A percentile compares a stretch with the other conserved stretches of the same genome.
Conservation (phyloP, 2,888 invertebrate species). For the Thysanoteuthis rhombus region DNA sequence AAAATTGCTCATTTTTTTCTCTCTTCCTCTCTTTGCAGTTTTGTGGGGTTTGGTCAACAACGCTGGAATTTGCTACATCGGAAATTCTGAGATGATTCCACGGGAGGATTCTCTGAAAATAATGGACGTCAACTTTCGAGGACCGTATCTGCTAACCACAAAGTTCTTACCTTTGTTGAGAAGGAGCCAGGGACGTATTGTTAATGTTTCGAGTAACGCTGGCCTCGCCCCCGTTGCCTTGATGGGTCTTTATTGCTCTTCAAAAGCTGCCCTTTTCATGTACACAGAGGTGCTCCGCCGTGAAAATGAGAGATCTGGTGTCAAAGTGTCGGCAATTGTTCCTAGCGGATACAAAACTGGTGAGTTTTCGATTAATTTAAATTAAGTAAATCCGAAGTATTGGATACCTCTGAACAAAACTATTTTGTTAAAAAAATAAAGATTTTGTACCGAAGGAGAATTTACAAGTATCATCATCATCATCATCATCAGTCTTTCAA, state of each 20-base stretch:
- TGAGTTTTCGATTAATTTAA: slow-evolving; percentile 33
- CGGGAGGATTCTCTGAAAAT: slow-evolving; percentile 50
- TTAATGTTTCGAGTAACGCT: slow-evolving; percentile 58
- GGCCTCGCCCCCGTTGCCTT: slow-evolving; percentile 55
- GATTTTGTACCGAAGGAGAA: no score
- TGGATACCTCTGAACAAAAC: no score
- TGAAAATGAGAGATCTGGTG: slow-evolving; percentile 54
- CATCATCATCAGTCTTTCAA: no score
- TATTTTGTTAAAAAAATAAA: no score
- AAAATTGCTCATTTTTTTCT: not conserved
- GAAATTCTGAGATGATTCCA: slow-evolving; percentile 57
- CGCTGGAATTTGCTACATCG: slow-evolving; percentile 57
- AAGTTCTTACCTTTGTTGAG: slow-evolving; percentile 57
- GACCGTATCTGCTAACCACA: slow-evolving; percentile 52
- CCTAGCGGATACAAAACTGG: slow-evolving; percentile 62
- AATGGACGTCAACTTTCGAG: slow-evolving; percentile 56
- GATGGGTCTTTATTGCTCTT: slow-evolving; percentile 56
- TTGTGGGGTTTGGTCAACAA: slow-evolving; percentile 62
- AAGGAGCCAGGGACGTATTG: slow-evolving; percentile 51
- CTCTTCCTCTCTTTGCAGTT: slow-evolving; percentile 37
- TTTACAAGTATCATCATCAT: no score
- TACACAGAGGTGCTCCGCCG: slow-evolving; percentile 54
- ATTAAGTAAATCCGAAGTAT: not conserved
- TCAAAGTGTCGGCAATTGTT: slow-evolving; percentile 56
- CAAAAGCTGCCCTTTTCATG: slow-evolving; percentile 57